Evolutionary conservation across 2,888 invertebrate genomes (phyloP).

Genomic region (Tetragonula carbonaria): DNA sequence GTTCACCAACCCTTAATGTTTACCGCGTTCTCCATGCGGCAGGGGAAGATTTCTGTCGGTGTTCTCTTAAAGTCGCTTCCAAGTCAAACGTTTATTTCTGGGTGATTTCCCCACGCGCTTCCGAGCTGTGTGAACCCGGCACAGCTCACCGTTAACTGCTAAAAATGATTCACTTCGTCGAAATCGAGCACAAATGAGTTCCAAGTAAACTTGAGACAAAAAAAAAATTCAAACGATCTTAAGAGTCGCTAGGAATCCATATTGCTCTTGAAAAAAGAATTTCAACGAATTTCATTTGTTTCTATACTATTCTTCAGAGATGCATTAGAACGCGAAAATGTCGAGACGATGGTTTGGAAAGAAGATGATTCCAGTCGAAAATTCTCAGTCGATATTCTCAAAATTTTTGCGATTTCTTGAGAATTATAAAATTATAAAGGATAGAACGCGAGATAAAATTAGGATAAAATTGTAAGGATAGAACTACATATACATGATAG

Average conservation of each 20-base stretch:
- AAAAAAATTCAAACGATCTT: neutral
- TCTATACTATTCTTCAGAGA: neutral
- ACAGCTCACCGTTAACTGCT: conserved; percentile 18
- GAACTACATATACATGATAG: too few species aligned
- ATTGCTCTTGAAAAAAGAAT: neutral
- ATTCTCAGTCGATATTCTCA: too few species aligned
- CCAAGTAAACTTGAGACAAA: neutral
- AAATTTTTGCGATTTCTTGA: too few species aligned
- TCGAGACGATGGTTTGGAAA: too few species aligned
- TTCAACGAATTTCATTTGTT: neutral
- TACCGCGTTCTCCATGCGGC: conserved; percentile 40
- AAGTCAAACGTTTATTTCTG: conserved; percentile 64
- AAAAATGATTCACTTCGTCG: conserved; percentile 33
- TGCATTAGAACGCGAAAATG: too few species aligned
- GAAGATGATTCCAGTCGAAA: too few species aligned
- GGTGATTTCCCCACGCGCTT: conserved; percentile 34
- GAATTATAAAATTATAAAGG: too few species aligned
- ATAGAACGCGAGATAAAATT: too few species aligned
- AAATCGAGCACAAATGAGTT: conserved; percentile 40
- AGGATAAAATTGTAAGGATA: too few species aligned
- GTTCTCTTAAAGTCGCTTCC: conserved; percentile 27
- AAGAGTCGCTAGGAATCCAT: neutral
- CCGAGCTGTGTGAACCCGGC: conserved; percentile 34
- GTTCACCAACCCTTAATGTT: conserved; percentile 63
- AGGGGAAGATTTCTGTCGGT: conserved; percentile 42